Evolutionary conservation across 2,888 invertebrate species (phyloP), one percentile per base, ranked within the genome.

Genomic region (Perizoma affinitatum): DNA sequence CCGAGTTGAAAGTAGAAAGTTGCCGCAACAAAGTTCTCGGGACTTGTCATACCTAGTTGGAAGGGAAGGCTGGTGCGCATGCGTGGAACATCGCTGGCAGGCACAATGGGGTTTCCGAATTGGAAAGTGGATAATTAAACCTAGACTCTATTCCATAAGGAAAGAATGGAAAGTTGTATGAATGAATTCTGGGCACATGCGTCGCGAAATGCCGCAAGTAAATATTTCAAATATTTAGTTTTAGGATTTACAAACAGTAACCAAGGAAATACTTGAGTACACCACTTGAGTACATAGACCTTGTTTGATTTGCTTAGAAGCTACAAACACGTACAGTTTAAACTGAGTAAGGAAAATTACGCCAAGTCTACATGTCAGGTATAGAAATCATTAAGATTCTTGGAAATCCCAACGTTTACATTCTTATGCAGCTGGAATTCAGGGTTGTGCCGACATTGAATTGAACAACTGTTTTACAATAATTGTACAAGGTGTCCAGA

Each of bases 151-250:
- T 67, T 50, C 4, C n/a, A 5, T n/a, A 63, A 5, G 41, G 7
- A 60, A 60, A 79, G 61, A 69, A 75, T 70, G 51, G 58, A 68
- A 58, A 75, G 51, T 76, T 40, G 63, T 44, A 40, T 61, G 64
- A 11, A 40, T 44, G 9, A 9, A 36, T 53, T 8, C 38, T 57
- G 64, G 67, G 81, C 86, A 78, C 87, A 77, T 85, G 87, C 86
- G 83, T 79, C 60, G 67, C 68, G 65, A 72, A 70, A 72, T 71
- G 71, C 61, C 67, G 66, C 71, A 68, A 68, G 78, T 77, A 84
- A 83, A 82, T 82, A 83, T 83, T 85, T 79, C 75, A 82, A 82
- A 81, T 79, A 80, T 79, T 82, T 78, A 79, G 79, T 84, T 80
- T 79, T 77, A 74, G 61, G 73, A 84, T 84, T 82, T 79, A 80